Evolutionary conservation across 1,140 invertebrate species (phyloP).

Genomic region (Aethina tumida): DNA sequence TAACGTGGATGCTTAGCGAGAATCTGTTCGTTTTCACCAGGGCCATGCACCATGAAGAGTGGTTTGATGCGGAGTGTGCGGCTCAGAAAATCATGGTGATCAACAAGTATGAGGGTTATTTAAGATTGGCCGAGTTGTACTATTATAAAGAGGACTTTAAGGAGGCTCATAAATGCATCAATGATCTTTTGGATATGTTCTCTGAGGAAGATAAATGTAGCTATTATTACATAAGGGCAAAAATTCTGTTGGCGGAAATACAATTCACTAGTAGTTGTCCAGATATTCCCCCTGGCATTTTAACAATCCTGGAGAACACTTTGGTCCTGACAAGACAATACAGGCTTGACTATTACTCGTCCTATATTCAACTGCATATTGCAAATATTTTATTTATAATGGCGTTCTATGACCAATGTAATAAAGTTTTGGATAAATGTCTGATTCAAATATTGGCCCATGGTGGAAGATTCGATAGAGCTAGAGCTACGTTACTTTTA

Average conservation of each 20-base stretch:
- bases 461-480: slow-evolving; percentile 70
- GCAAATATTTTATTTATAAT: slow-evolving; percentile 64
- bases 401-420: slow-evolving; percentile 48
- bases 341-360: slow-evolving; percentile 63
- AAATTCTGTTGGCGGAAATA: slow-evolving; percentile 64
- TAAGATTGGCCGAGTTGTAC: slow-evolving; percentile 54
- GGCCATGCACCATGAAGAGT: slow-evolving; percentile 56
- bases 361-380: slow-evolving; percentile 66
- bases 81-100: slow-evolving; percentile 62
- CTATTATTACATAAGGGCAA: slow-evolving; percentile 51
- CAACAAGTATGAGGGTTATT: slow-evolving; percentile 56
- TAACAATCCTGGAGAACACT: slow-evolving; percentile 57
- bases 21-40: slow-evolving; percentile 49
- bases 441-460: slow-evolving; percentile 64
- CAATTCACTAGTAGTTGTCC: slow-evolving; percentile 40
- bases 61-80: slow-evolving; percentile 63
- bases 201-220: slow-evolving; percentile 43
- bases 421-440: slow-evolving; percentile 56
- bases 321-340: slow-evolving; percentile 58
- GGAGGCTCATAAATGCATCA: slow-evolving; percentile 47
- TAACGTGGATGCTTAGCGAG: slow-evolving; percentile 61
- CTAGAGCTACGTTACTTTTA: slow-evolving; percentile 51
- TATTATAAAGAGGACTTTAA: slow-evolving; percentile 57
- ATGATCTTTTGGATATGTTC: slow-evolving; percentile 36
- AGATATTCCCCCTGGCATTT: slow-evolving; percentile 40